Evolutionary conservation across 2,797 vertebrate genomes (phyloP), one percentile per base, ranked within the genome.

Genomic region (Bovichtus variegatus): DNA sequence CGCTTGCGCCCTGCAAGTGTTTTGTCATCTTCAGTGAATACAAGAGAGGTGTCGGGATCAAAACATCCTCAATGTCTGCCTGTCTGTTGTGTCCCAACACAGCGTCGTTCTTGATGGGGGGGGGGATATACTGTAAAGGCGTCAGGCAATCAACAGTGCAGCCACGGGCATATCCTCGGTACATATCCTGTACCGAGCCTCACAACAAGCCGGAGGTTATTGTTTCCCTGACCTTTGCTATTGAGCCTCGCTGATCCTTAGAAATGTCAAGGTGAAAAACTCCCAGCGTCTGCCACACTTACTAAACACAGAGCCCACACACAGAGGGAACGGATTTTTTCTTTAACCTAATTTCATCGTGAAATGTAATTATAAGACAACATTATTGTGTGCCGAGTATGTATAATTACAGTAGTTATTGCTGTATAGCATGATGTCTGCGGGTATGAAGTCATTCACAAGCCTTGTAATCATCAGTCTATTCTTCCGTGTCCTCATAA

Each of bases 191-290:
- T 76, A 46, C 44, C 50, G 9, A 59, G 73, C 71, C 25, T 64
- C 71, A 53, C 80, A 74, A 86, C 78, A 85, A 74, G 73, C 86
- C 12, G 8, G 78, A 79, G 89, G 84, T 87, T 85, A 85, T 78
- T 86, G 87, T 87, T 85, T 88, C 51, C 11, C 72, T 82, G 87
- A 92, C 90, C 91, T 93, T 92, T 92, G 64, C 54, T 87, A 93
- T 92, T 86, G 89, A 94, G 93, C 85, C 62, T 62, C 1, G 4
- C 83, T 82, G 88, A 91, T 92, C 89, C 86, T 58, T 29, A 49
- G 70, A 93, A 93, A 93, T 92, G 90, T 86, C 89, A 88, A 82
- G 83, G 82, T 80, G 78, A 83, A 86, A 90, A 90, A 79, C 83
- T 58, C 50, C 21, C 44, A 71, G 55, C 67, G 46, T 64, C 68